phyloP scores from a whole-genome alignment of 2,113 vertebrate genomes.

The Merops nubicus region DNA sequence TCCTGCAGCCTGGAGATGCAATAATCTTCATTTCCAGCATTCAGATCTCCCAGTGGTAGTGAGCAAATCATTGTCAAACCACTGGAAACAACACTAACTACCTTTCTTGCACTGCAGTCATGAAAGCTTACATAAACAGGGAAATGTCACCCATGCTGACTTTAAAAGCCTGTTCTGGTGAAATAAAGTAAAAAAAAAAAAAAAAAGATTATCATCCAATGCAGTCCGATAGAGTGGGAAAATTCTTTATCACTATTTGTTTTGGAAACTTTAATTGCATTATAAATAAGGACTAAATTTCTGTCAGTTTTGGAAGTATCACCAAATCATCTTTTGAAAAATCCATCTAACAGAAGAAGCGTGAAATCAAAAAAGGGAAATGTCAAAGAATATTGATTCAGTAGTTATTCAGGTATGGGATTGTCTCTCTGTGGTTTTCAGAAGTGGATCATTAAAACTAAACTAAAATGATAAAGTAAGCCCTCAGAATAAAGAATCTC shows the following conservation, averaged over 20 bases:
- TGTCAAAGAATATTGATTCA: background rate
- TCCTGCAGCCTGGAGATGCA: background rate
- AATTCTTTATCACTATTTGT: background rate
- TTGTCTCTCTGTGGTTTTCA: background rate
- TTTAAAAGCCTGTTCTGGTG: background rate
- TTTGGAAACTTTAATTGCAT: background rate
- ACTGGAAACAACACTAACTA: background rate
- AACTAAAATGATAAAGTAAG: background rate
- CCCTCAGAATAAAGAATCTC: background rate
- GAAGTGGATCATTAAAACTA: background rate
- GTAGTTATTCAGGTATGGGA: background rate
- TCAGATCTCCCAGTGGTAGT: background rate
- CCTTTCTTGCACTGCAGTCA: background rate
- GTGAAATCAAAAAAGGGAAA: background rate
- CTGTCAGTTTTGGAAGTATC: background rate
- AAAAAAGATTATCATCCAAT: background rate
- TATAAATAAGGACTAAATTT: background rate
- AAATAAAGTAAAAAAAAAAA: background rate
- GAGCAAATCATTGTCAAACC: background rate
- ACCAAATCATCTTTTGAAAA: background rate
- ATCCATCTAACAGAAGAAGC: background rate
- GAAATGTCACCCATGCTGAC: background rate
- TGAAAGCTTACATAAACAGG: background rate
- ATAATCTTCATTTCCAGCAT: background rate
- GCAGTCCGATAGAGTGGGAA: background rate